Percentiles rank a stretch among this genome's conserved stretches.
phyloP scores from a whole-genome alignment of 1,140 invertebrate species.

The Odontomachus brunneus region DNA sequence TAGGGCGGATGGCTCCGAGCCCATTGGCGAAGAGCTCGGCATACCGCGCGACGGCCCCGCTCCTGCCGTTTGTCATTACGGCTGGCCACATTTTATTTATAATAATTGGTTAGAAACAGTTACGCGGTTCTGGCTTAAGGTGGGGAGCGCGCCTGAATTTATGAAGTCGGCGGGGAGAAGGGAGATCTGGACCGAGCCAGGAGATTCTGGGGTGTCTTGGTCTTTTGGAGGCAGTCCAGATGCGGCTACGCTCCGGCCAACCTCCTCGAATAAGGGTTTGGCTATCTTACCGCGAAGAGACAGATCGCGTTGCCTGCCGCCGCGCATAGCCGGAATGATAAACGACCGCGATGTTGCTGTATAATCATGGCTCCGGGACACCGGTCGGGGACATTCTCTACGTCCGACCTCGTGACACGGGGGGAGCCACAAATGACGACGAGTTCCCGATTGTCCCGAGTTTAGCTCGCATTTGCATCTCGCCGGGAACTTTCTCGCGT shows the following conservation, averaged over 20 bases:
- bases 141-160: constrained; percentile 75
- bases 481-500: constrained; percentile 33
- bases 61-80: constrained; percentile 81
- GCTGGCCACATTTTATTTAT: constrained; percentile 82
- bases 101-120: constrained; percentile 84
- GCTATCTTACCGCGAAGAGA: constrained; percentile 81
- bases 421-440: constrained; percentile 48
- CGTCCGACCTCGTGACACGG: constrained; percentile 40
- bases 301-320: constrained; percentile 77
- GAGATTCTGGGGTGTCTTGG: constrained; percentile 79
- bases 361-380: constrained; percentile 76
- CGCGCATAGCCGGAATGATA: constrained; percentile 77
- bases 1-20: constrained; percentile 75
- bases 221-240: constrained; percentile 82
- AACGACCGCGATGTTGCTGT: constrained; percentile 81
- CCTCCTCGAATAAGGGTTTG: constrained; percentile 75
- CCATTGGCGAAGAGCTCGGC: constrained; percentile 74
- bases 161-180: constrained; percentile 76
- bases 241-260: constrained; percentile 72
- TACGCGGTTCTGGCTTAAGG: constrained; percentile 77
- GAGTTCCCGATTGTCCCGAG: constrained; percentile 27
- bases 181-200: constrained; percentile 68
- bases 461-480: constrained; percentile 8
- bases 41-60: constrained; percentile 56
- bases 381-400: constrained; percentile 55